These are phyloP conservation scores for Cirrhinus molitorella DNA, from an alignment of 2,797 vertebrate species.

Conservation along the genomic window DNA sequence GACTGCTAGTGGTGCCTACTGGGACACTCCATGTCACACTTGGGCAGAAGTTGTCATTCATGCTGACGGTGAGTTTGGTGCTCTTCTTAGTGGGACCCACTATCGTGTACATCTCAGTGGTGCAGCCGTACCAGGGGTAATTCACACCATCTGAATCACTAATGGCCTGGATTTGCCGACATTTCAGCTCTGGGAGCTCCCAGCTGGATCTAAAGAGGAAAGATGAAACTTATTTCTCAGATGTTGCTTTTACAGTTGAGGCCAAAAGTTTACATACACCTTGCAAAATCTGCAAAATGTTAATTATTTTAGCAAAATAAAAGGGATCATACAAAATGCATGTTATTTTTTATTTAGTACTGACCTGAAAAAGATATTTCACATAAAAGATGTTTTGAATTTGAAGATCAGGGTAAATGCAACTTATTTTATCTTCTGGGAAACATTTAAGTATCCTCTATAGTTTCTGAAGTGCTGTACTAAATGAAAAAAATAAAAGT, in stretches of 20 bases:
- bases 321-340: too few relatives aligned
- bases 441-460: too few relatives aligned
- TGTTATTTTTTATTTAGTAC: too few relatives aligned
- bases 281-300: too few relatives aligned
- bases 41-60: slow-evolving; percentile 91
- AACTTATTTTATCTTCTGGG: too few relatives aligned
- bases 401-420: too few relatives aligned
- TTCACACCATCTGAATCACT: slow-evolving; percentile 88
- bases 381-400: too few relatives aligned
- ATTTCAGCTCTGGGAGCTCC: slow-evolving; percentile 86
- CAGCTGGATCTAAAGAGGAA: slow-evolving; percentile 82
- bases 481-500: too few relatives aligned
- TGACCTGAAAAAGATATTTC: too few relatives aligned
- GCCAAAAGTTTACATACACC: too few relatives aligned
- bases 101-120: slow-evolving; percentile 86
- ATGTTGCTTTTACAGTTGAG: neutral
- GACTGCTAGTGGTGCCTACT: slow-evolving; percentile 80
- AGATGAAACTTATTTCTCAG: slow-evolving; percentile 1
- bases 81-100: slow-evolving; percentile 85
- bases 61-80: slow-evolving; percentile 85
- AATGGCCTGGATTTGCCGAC: slow-evolving; percentile 83
- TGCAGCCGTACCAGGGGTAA: slow-evolving; percentile 90
- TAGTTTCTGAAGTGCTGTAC: too few relatives aligned
- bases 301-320: too few relatives aligned
- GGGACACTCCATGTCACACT: slow-evolving; percentile 89